Percentiles rank a stretch among this genome's conserved stretches.
These are phyloP conservation scores for Leuciscus waleckii DNA, from an alignment of 2,797 vertebrate genomes.

Conservation along the genomic window DNA sequence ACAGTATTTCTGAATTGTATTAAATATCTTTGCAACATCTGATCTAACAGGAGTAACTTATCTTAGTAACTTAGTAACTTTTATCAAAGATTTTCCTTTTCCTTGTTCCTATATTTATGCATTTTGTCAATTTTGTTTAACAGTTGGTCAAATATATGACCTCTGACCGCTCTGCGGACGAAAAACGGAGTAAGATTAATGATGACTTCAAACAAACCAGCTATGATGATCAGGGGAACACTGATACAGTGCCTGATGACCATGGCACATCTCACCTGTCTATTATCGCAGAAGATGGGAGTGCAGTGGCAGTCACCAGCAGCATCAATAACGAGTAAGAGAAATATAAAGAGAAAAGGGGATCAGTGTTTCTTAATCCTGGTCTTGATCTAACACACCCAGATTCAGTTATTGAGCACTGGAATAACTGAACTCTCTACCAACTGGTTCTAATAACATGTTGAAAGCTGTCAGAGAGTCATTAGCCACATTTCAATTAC, in stretches of 20 bases:
- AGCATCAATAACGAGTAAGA: slow-evolving; percentile 94
- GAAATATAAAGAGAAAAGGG: neutral
- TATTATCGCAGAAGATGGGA: slow-evolving; percentile 90
- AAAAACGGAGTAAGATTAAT: slow-evolving; percentile 81
- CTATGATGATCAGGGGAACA: slow-evolving; percentile 76
- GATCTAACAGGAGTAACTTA: too few relatives aligned
- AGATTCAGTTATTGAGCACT: neutral
- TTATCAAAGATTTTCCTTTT: too few relatives aligned
- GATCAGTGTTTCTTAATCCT: neutral
- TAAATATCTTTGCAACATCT: too few relatives aligned
- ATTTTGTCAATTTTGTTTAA: neutral
- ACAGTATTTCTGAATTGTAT: too few relatives aligned
- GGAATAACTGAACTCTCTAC: neutral
- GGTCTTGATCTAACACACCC: neutral
- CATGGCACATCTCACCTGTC: slow-evolving; percentile 93
- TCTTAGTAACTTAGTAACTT: too few relatives aligned
- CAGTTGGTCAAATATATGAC: slow-evolving; percentile 92
- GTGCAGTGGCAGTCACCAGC: slow-evolving; percentile 94
- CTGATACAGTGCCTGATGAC: slow-evolving; percentile 74
- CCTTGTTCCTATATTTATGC: too few relatives aligned
- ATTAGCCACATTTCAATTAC: too few relatives aligned
- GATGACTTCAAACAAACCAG: slow-evolving; percentile 81
- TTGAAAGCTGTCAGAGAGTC: neutral
- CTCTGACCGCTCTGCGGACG: slow-evolving; percentile 85
- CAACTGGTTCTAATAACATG: neutral